These are phyloP conservation scores for Pica pica DNA, from an alignment of 2,113 vertebrate genomes.

Conservation along the genomic window DNA sequence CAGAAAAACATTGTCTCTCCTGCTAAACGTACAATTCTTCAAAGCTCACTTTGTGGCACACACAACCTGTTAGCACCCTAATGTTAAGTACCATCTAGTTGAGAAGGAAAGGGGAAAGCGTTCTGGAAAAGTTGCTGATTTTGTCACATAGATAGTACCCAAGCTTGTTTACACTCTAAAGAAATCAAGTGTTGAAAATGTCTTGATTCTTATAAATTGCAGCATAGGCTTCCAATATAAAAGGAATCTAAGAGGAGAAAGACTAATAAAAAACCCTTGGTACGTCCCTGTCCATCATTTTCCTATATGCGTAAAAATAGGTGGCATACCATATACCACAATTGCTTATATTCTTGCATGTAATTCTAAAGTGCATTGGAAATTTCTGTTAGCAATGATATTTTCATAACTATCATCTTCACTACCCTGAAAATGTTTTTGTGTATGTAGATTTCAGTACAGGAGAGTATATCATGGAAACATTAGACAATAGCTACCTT, in stretches of 20 bases:
- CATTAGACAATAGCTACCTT: background rate
- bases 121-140: background rate
- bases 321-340: background rate
- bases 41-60: background rate
- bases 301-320: background rate
- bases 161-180: background rate
- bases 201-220: background rate
- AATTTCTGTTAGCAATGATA: background rate
- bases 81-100: background rate
- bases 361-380: background rate
- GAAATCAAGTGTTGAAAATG: background rate
- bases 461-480: background rate
- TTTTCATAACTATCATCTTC: background rate
- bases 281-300: background rate
- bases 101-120: background rate
- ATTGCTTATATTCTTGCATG: background rate
- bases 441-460: background rate
- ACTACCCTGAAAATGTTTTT: background rate
- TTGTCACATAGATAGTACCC: background rate
- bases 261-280: background rate
- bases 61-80: fast-evolving
- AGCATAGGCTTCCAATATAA: background rate
- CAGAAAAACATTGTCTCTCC: background rate
- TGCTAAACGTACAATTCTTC: background rate
- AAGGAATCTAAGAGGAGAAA: background rate